Conservation (phyloP, 1,140 invertebrate genomes). For the Aphis craccivora region DNA sequence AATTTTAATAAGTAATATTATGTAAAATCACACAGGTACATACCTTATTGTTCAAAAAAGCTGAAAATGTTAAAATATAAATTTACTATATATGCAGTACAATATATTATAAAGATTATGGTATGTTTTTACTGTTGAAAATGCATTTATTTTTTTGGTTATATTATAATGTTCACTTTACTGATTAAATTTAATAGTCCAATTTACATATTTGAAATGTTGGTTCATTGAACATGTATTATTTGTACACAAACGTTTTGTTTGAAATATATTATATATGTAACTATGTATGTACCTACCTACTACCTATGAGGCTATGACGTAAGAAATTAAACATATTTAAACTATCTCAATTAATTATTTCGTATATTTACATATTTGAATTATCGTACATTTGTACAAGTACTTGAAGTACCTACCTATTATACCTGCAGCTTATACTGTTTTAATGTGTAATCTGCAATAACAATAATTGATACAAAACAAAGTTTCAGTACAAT, state of each 20-base stretch:
- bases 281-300: too few species aligned
- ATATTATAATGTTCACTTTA: not conserved
- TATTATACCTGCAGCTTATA: too few species aligned
- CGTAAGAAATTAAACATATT: not conserved
- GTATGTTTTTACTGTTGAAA: not conserved
- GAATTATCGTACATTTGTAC: too few species aligned
- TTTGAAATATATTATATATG: not conserved
- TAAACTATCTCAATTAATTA: not conserved
- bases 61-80: not conserved
- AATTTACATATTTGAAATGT: not conserved
- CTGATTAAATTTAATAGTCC: not conserved
- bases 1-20: not conserved
- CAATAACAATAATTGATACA: too few species aligned
- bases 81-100: not conserved
- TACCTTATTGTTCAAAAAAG: not conserved
- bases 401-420: too few species aligned
- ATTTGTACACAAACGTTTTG: not conserved
- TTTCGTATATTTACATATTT: not conserved
- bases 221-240: not conserved
- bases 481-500: too few species aligned
- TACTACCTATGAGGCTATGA: too few species aligned
- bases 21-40: not conserved
- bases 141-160: not conserved
- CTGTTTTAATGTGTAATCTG: too few species aligned
- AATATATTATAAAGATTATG: not conserved